A percentile compares a stretch with the other conserved stretches of the same genome.
Evolutionary conservation across 2,797 vertebrate genomes (phyloP).

Genomic region (Gallinago stenura): DNA sequence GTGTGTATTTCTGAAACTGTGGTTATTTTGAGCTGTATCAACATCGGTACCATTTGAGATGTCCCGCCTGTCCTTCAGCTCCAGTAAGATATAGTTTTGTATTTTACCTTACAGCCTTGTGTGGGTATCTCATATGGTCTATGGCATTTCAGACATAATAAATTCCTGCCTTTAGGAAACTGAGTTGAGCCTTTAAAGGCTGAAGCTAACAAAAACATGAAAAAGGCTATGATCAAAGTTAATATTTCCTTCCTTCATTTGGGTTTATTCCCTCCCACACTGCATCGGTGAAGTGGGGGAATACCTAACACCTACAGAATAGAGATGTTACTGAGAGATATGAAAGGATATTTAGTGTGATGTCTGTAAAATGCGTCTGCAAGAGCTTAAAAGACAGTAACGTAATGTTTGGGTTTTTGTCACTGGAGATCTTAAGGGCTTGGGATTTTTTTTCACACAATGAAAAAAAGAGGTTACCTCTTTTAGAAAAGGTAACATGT

Average conservation of each 20-base stretch:
- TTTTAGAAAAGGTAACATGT: not conserved
- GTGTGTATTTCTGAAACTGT: not conserved
- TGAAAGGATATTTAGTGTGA: not conserved
- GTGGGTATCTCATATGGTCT: not conserved
- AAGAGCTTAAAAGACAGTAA: not conserved
- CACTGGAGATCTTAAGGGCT: accelerated
- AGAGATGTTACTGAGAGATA: not conserved
- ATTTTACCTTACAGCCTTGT: not conserved
- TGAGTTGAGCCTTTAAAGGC: not conserved
- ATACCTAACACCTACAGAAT: not conserved
- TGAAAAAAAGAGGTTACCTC: not conserved
- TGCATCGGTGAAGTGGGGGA: not conserved
- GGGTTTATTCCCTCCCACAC: not conserved
- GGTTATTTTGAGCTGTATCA: not conserved
- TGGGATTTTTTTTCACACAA: not conserved
- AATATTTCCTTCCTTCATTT: not conserved
- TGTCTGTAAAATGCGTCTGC: not conserved
- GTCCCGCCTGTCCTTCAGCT: not conserved
- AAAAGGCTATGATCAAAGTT: not conserved
- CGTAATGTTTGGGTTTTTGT: not conserved
- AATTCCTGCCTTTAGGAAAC: not conserved
- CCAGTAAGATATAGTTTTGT: not conserved
- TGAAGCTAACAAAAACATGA: not conserved
- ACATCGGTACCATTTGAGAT: not conserved
- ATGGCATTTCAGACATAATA: not conserved